Conservation (phyloP, 2,888 invertebrate species). For the Morpho achilles region DNA sequence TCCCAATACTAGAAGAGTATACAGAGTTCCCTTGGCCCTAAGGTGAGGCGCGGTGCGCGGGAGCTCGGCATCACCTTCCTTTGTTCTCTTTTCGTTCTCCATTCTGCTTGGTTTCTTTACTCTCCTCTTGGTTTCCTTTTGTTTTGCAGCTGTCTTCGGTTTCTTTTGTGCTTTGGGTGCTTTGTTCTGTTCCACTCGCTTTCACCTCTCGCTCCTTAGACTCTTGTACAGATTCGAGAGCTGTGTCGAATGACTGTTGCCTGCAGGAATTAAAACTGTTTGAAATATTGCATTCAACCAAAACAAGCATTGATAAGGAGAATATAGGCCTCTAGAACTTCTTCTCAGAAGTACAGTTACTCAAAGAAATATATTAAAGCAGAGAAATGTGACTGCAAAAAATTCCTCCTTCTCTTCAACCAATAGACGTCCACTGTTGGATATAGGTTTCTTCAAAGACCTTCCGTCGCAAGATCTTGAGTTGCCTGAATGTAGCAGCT, state of each 20-base stretch:
- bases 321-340: too few species aligned
- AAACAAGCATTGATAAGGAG: too few species aligned
- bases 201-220: slow-evolving; percentile 36
- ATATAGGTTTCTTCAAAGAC: too few species aligned
- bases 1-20: background rate
- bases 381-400: too few species aligned
- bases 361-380: too few species aligned
- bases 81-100: slow-evolving; percentile 22
- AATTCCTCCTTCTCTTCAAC: too few species aligned
- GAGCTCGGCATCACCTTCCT: slow-evolving; percentile 32
- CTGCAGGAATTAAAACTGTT: slow-evolving; percentile 34
- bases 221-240: slow-evolving; percentile 63
- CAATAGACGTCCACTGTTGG: too few species aligned
- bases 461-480: too few species aligned
- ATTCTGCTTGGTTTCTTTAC: slow-evolving; percentile 14
- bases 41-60: slow-evolving; percentile 30
- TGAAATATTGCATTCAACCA: background rate
- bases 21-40: slow-evolving; percentile 16
- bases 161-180: slow-evolving; percentile 5
- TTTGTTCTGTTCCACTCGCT: slow-evolving; percentile 28
- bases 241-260: slow-evolving; percentile 66
- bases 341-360: too few species aligned
- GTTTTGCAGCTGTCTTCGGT: background rate
- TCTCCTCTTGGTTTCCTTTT: slow-evolving; percentile 7
- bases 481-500: too few species aligned